Base-by-base conservation (phyloP, 2,797 vertebrate species). In the Phrynocephalus forsythii region DNA sequence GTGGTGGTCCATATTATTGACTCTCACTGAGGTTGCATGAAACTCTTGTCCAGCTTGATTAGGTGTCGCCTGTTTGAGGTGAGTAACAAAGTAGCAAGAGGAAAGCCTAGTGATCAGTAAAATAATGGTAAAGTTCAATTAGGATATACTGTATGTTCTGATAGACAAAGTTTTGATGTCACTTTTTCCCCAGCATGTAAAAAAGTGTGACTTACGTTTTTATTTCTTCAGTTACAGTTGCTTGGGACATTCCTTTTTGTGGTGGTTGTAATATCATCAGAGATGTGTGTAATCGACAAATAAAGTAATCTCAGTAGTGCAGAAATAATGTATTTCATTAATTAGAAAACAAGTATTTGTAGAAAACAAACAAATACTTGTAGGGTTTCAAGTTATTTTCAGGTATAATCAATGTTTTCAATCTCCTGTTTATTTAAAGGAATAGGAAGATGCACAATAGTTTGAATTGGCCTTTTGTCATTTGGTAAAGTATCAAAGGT, bases 41-140 rank as follows among this genome's bases (percentile, higher is more conserved):
- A 28, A 78, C 60, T 5, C 68, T 9, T 71, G 7, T 63, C 93
- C 95, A 0, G 89, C 90, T 93, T 94, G 91, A 93, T 92, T 94
- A 94, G 94, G 86, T 90, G 73, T 77, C 94, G 86, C 91, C 92
- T 90, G 88, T 95, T 95, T 50, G 83, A 95, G 94, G 94, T 95
- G 96, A 96, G 94, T 89, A 88, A 91, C 92, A 80, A 94, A 93
- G 90, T 5, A 48, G 0, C 6, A 95, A 93, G 77, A 67, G 86
- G 44, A 73, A 94, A 91, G 80, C 83, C 66, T 87, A 86, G 38
- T 85, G 93, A 89, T 86, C 13, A 56, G 60, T 92, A 87, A 89
- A 87, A 71, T 89, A 89, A 66, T 80, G 11, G 3, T 83, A 76
- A 91, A 81, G 90, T 91, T 77, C 48, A 87, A 22, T 73, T 84